Conservation (phyloP, 2,888 invertebrate species). For the Tenthredo distinguenda region DNA sequence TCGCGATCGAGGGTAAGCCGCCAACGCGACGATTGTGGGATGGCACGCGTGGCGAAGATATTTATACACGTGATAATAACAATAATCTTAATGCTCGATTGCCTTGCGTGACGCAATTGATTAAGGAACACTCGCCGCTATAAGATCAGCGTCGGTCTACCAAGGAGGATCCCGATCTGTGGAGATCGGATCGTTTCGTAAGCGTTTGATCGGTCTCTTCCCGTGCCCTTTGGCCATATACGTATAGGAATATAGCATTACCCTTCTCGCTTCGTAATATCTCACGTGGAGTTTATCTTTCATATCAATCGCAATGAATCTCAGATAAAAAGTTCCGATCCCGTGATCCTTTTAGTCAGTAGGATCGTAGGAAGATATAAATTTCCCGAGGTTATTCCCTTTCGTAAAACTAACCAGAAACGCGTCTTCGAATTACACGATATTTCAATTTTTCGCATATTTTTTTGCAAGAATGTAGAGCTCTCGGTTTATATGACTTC, state of each 20-base stretch:
- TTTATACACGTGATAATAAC: slow-evolving; percentile 65
- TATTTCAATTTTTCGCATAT: background rate
- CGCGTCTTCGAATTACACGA: background rate
- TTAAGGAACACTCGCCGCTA: slow-evolving; percentile 58
- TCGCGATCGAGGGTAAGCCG: background rate
- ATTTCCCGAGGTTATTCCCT: background rate
- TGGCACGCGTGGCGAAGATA: slow-evolving; percentile 65
- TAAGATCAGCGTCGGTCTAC: background rate
- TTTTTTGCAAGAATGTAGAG: background rate
- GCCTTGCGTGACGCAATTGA: slow-evolving; percentile 69
- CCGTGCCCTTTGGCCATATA: background rate
- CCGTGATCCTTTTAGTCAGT: background rate
- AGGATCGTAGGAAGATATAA: background rate
- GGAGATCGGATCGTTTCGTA: slow-evolving; percentile 50
- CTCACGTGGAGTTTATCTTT: background rate
- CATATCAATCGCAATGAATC: background rate
- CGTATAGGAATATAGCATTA: background rate
- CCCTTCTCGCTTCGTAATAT: background rate
- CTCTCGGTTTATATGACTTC: background rate
- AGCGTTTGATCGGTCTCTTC: slow-evolving; percentile 2
- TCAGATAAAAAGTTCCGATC: background rate
- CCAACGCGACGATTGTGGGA: slow-evolving; percentile 34
- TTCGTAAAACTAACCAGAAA: background rate
- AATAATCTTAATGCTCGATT: slow-evolving; percentile 60
- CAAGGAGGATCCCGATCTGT: slow-evolving; percentile 32